Base-by-base conservation (phyloP, 1,140 invertebrate genomes). In the honey bee (Apis mellifera) region DNA sequence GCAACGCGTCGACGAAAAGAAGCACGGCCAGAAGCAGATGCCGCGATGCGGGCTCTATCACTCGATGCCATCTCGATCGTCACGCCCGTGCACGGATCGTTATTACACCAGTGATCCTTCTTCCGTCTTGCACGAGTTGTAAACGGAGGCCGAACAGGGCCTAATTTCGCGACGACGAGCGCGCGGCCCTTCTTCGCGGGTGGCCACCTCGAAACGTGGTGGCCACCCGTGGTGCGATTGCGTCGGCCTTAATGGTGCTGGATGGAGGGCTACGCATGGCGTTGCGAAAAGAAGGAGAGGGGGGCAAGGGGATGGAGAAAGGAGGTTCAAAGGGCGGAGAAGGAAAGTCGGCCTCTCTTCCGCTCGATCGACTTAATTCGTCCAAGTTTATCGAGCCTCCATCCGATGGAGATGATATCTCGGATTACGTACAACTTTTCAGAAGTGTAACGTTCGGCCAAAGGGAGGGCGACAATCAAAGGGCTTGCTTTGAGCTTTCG, bases 161-260 rank as follows among this genome's bases (percentile, higher is more conserved):
- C 57, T 32, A 21, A 9, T 54, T n/a, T 9, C 8, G n/a, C 4
- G 23, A 68, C 9, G 11, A 54, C 32, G 32, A 42, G 32, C 4
- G 9, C 57, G 15, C 9, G 12, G n/a, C 50, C 69, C 71, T 73
- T 48, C 50, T 48, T 74, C 60, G 48, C 76, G 26, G 26, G 52
- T 50, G 23, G 42, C 62, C n/a, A n/a, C 65, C 42, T 23, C 64
- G 48, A 62, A 42, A 26, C 26, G 32, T 42, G 69, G n/a, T 70
- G 84, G 84, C 88, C 90, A 87, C 91, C 91, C 88, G 90, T 81
- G 69, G 88, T 69, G 90, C 90, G 86, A 92, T 91, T 91, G 78
- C 82, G 15, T 55, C 15, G 78, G 65, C 66, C 79, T 86, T 89
- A 90, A 92, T 91, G 90, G 88, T 87, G 87, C 87, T 85, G 83